Conservation (phyloP, 1,140 invertebrate species). For the Aporrectodea caliginosa region DNA sequence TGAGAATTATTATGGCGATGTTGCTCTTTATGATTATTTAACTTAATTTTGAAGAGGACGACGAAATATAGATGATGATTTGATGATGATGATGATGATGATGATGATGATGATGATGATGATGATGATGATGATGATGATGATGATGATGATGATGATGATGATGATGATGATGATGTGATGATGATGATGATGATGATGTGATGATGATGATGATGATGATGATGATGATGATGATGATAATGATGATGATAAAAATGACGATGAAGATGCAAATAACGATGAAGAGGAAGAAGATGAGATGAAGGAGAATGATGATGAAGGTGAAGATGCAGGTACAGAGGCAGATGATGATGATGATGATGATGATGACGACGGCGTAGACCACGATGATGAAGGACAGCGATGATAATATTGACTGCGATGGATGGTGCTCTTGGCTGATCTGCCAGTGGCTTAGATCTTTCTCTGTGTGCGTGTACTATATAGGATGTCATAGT, state of each 20-base stretch:
- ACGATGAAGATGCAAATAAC: conserved; percentile 14
- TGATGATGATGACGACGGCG: no score
- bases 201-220: no score
- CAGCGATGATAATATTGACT: no score
- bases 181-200: no score
- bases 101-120: not conserved
- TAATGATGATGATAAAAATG: conserved; percentile 16
- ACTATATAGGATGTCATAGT: conserved; percentile 34
- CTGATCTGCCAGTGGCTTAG: not conserved
- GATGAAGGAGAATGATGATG: no score
- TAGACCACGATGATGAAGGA: no score
- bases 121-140: conserved; percentile 16
- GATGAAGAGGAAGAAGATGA: no score
- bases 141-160: conserved; percentile 19
- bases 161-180: conserved; percentile 22
- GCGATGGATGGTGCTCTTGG: no score
- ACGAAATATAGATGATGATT: not conserved
- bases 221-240: not conserved
- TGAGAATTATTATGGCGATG: no score
- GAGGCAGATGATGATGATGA: no score
- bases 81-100: conserved; percentile 4
- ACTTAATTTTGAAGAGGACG: not conserved
- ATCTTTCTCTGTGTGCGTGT: not conserved
- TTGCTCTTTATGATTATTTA: no score
- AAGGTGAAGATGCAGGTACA: no score